Evolutionary conservation across 2,888 invertebrate genomes (phyloP).

Genomic region (Ctena decussata): DNA sequence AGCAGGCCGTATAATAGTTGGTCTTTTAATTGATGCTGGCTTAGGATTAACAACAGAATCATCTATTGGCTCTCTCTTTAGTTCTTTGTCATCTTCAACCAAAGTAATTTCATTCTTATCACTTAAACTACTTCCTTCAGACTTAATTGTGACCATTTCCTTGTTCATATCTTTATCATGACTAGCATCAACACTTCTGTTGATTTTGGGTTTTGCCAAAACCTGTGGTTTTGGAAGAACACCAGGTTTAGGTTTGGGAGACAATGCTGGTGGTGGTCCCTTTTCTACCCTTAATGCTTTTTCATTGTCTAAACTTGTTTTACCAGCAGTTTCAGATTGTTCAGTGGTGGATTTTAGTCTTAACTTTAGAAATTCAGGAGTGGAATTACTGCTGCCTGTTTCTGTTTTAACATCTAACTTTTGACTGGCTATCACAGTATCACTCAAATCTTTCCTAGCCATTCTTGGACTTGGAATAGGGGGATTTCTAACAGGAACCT

Average conservation of each 20-base stretch:
- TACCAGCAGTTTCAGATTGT: slow-evolving; percentile 22
- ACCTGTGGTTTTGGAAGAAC: slow-evolving; percentile 65
- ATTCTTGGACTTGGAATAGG: slow-evolving; percentile 10
- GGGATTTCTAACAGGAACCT: neutral
- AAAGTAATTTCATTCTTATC: neutral
- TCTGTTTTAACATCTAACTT: neutral
- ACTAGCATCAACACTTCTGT: neutral
- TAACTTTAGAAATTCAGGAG: slow-evolving; percentile 60
- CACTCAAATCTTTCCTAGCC: neutral
- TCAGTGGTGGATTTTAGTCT: slow-evolving; percentile 55
- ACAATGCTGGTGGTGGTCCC: slow-evolving; percentile 22
- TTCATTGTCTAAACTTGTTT: neutral
- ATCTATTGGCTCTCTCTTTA: neutral
- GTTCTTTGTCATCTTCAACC: neutral
- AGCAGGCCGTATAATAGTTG: slow-evolving; percentile 72
- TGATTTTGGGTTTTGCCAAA: slow-evolving; percentile 43
- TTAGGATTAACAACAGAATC: slow-evolving; percentile 17
- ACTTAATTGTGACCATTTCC: neutral
- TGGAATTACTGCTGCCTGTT: neutral
- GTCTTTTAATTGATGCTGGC: slow-evolving; percentile 57
- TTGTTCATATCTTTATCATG: neutral
- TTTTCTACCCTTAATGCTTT: slow-evolving; percentile 8
- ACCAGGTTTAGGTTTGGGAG: slow-evolving; percentile 63
- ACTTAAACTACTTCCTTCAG: neutral
- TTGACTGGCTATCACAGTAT: neutral